These are phyloP conservation scores for Hyla sarda DNA, from an alignment of 2,113 vertebrate species.

Conservation along the genomic window DNA sequence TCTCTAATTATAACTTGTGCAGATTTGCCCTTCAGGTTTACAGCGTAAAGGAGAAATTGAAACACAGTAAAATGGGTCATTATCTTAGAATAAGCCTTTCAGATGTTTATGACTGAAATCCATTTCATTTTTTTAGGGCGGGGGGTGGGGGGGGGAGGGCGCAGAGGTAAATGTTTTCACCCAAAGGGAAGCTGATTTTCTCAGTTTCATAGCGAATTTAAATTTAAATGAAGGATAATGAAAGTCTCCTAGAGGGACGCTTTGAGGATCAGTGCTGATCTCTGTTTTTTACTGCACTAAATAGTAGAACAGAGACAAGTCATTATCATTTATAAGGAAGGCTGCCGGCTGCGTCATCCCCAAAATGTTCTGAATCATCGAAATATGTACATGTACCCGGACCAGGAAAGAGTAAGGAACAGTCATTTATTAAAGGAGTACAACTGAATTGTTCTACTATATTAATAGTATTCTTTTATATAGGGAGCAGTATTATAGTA, in stretches of 20 bases:
- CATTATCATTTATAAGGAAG: slow-evolving; percentile 36
- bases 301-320: slow-evolving; percentile 29
- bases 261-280: slow-evolving; percentile 4
- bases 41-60: slow-evolving; percentile 13
- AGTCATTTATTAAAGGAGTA: background rate
- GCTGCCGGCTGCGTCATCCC: background rate
- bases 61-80: slow-evolving; percentile 16
- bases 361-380: background rate
- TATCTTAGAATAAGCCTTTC: slow-evolving; percentile 23
- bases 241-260: background rate
- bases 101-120: slow-evolving; percentile 23
- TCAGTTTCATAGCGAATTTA: slow-evolving; percentile 30
- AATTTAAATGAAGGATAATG: slow-evolving; percentile 19
- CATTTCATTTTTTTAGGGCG: background rate
- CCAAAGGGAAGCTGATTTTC: slow-evolving; percentile 11
- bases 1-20: background rate
- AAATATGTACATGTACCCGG: background rate
- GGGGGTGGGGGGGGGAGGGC: background rate
- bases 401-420: background rate
- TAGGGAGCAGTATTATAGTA: background rate
- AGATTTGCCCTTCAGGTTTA: slow-evolving; percentile 25
- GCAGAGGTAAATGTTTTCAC: background rate
- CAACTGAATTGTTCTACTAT: background rate
- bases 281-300: slow-evolving; percentile 7
- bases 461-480: background rate